Base-by-base conservation (phyloP, 2,797 vertebrate genomes). In the Epinephelus malabaricus region DNA sequence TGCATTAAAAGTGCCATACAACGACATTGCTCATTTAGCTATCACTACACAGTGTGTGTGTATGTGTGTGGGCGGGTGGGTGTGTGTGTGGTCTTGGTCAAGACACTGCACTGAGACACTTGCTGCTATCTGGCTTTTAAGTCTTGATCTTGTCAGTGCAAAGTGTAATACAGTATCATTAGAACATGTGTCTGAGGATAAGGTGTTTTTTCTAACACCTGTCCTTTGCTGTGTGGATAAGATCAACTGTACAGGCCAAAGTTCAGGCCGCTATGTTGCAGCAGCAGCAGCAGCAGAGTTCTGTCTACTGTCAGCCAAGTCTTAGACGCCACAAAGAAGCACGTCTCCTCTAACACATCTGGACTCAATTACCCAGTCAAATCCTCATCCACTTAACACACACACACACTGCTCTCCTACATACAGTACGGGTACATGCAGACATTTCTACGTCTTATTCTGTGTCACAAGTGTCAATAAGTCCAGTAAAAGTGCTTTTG, bases 361-460 rank as follows among this genome's bases (percentile, higher is more conserved):
- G 94, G 87, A 79, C 58, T 90, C 89, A 92, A 93, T 95, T 92
- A 94, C 65, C 73, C 67, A 73, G 67, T 76, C 85, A 83, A 91
- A 88, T 85, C 83, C 73, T 81, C 53, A 55, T 86, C 68, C 79
- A 80, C 58, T 79, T 69, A 72, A 65, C 56, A 74, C 70, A 85
- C 56, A 85, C 56, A 85, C 63, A 56, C 30, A 73, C 58, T 46
- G 13, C 59, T 68, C 61, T 58, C 49, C 73, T 59, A 25, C 58
- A 64, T 30, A 40, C 53, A 58, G 34, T n/a, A 49, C n/a, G 12
- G 25, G 45, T 59, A 62, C 60, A 53, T 51, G 13, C 27, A 53
- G 30, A 62, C 53, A 79, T 10, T 38, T 45, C 60, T 38, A 47
- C 34, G 12, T 18, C 53, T 25, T 8, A 46, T 15, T 40, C 11